Evolutionary conservation across 2,888 invertebrate genomes (phyloP).

Genomic region (Zaprionus lineosus): DNA sequence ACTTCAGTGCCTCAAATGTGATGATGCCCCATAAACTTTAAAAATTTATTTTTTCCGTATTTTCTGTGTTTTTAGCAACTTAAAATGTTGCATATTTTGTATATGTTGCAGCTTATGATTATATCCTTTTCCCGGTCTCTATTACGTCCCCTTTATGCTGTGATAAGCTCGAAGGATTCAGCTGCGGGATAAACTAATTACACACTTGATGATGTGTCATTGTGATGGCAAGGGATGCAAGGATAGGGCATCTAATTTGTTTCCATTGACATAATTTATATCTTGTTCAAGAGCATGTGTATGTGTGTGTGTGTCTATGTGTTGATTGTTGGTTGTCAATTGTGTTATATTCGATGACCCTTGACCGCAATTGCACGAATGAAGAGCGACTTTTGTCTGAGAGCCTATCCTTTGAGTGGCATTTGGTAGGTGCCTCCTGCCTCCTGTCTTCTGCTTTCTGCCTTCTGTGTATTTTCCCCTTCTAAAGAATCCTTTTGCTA

Average conservation of each 20-base stretch:
- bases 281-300: neutral
- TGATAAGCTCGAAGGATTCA: neutral
- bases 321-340: conserved; percentile 11
- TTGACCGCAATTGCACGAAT: conserved; percentile 62
- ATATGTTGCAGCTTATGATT: no score
- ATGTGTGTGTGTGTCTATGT: conserved; percentile 11
- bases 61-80: no score
- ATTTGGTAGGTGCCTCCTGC: conserved; percentile 18
- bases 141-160: neutral
- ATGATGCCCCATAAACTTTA: no score
- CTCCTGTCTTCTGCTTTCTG: neutral
- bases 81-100: no score
- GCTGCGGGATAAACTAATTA: conserved; percentile 22
- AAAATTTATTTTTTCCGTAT: no score
- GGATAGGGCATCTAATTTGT: conserved; percentile 16
- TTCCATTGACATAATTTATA: neutral
- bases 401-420: conserved; percentile 24
- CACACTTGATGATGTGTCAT: conserved; percentile 26
- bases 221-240: conserved; percentile 10
- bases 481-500: no score
- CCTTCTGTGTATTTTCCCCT: no score
- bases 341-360: conserved; percentile 56
- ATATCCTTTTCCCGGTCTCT: no score
- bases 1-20: no score
- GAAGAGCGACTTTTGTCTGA: conserved; percentile 15